Conservation (phyloP, 2,113 vertebrate genomes). For the Plotosus lineatus region DNA sequence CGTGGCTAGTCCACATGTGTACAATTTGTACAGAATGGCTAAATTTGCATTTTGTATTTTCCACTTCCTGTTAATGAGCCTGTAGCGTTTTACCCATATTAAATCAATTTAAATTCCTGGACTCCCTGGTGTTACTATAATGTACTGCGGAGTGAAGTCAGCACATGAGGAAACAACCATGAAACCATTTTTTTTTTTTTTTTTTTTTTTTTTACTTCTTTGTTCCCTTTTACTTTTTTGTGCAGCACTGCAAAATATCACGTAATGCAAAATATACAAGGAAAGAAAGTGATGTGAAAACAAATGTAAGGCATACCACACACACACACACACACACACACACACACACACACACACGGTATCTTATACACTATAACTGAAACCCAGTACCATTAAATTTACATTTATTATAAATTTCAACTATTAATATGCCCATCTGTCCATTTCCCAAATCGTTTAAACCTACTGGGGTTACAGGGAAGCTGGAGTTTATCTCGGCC, state of each 20-base stretch:
- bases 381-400: not conserved
- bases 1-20: constrained; percentile 24
- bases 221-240: not conserved
- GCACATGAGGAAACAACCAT: not conserved
- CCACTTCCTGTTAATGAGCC: constrained; percentile 15
- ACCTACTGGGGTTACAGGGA: no score
- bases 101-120: not conserved
- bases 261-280: not conserved
- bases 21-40: constrained; percentile 40
- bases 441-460: no score
- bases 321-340: not conserved
- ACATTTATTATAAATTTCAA: no score
- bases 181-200: not conserved
- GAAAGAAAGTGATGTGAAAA: not conserved
- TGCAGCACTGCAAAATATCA: not conserved
- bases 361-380: no score
- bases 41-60: constrained; percentile 24
- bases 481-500: no score
- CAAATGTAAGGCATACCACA: no score
- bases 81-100: not conserved
- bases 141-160: not conserved
- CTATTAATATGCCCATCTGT: no score
- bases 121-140: not conserved
- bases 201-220: not conserved
- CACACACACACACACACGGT: not conserved